Evolutionary conservation across 2,113 vertebrate species (phyloP).

Genomic region (Elephas maximus): DNA sequence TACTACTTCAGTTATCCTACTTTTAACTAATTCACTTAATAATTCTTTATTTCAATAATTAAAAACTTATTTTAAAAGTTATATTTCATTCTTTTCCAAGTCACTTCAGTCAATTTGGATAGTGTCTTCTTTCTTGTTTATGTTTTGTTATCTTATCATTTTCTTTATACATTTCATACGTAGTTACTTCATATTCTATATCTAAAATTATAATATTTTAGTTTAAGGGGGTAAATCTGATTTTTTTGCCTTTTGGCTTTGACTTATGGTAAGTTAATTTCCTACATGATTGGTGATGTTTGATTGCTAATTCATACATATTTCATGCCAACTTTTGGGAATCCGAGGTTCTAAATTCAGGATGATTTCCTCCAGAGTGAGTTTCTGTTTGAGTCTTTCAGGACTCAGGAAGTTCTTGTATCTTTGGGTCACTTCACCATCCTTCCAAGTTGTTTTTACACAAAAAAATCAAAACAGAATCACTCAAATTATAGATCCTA

Average conservation of each 20-base stretch:
- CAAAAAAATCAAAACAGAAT: neutral
- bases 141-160: neutral
- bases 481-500: neutral
- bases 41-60: neutral
- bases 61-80: neutral
- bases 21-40: neutral
- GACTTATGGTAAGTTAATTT: neutral
- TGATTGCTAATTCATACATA: neutral
- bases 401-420: neutral
- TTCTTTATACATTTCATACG: neutral
- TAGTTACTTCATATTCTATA: neutral
- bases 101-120: neutral
- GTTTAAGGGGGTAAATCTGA: neutral
- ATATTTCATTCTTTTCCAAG: neutral
- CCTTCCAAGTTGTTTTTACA: neutral
- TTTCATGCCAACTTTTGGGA: neutral
- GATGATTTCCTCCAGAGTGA: neutral
- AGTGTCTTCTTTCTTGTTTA: neutral
- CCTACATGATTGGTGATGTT: neutral
- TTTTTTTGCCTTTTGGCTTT: neutral
- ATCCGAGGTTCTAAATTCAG: neutral
- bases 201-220: neutral
- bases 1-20: neutral
- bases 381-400: neutral
- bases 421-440: neutral